These are phyloP conservation scores for Battus philenor DNA, from an alignment of 1,140 invertebrate species.

Conservation along the genomic window DNA sequence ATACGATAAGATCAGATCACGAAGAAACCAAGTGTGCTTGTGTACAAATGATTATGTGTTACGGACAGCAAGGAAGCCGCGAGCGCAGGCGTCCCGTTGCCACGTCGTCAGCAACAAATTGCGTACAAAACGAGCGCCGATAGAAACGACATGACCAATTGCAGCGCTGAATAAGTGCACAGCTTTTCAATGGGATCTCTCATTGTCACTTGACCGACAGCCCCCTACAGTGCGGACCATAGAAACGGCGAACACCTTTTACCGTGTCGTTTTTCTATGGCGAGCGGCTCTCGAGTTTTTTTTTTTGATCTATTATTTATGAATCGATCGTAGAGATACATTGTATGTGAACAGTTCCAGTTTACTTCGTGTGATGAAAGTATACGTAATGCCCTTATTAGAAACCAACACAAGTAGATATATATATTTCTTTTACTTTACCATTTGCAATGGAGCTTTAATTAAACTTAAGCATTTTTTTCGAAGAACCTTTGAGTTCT, in stretches of 20 bases:
- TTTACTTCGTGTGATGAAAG: too few species aligned
- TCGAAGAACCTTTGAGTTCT: too few species aligned
- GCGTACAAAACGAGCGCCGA: slow-evolving; percentile 22
- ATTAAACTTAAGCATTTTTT: too few species aligned
- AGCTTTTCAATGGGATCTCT: slow-evolving; percentile 10
- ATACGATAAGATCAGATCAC: neutral
- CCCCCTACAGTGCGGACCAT: neutral
- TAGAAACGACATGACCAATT: slow-evolving; percentile 15
- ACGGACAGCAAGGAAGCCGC: slow-evolving; percentile 12
- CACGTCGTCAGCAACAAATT: slow-evolving; percentile 20
- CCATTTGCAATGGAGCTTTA: too few species aligned
- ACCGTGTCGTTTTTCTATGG: slow-evolving; percentile 7
- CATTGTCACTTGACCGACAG: slow-evolving; percentile 5
- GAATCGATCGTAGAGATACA: neutral
- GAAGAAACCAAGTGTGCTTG: neutral
- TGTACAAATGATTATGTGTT: neutral
- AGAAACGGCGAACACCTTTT: slow-evolving; percentile 6
- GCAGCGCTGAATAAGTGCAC: neutral
- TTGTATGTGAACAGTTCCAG: too few species aligned
- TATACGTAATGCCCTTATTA: too few species aligned
- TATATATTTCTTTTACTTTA: too few species aligned
- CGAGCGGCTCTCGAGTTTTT: neutral
- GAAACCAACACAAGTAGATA: too few species aligned
- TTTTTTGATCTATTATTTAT: slow-evolving; percentile 7
- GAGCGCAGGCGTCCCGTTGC: slow-evolving; percentile 15